Percentiles rank a stretch among this genome's conserved stretches.
Evolutionary conservation across 1,140 invertebrate genomes (phyloP).

Genomic region (Piezodorus guildinii): DNA sequence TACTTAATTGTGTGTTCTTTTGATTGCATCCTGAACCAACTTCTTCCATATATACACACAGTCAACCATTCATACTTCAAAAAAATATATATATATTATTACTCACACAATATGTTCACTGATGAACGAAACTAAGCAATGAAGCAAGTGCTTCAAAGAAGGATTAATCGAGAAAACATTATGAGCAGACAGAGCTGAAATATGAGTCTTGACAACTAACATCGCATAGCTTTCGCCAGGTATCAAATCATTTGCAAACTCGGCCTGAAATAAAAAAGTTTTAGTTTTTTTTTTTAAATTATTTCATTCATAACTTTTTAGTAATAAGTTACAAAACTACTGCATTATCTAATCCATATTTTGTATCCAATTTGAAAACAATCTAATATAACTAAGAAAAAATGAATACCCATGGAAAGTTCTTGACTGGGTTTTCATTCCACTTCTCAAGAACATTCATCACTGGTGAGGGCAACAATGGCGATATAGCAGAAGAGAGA

Average conservation of each 20-base stretch:
- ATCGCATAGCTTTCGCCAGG: slow-evolving; percentile 70
- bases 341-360: no score
- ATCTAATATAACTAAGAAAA: no score
- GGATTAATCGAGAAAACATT: slow-evolving; percentile 42
- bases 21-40: no score
- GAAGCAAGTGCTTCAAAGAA: slow-evolving; percentile 53
- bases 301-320: no score
- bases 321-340: no score
- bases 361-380: no score
- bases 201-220: slow-evolving; percentile 35
- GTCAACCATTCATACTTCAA: no score
- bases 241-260: slow-evolving; percentile 64
- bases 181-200: slow-evolving; percentile 34
- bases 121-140: slow-evolving; percentile 53
- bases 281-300: no score
- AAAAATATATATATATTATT: background rate
- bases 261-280: slow-evolving; percentile 40
- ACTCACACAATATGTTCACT: slow-evolving; percentile 51
- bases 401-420: slow-evolving; percentile 38
- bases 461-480: slow-evolving; percentile 44
- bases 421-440: slow-evolving; percentile 41
- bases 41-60: no score
- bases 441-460: slow-evolving; percentile 50
- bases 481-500: slow-evolving; percentile 42
- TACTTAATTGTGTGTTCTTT: no score